Evolutionary conservation across 2,888 invertebrate species (phyloP), one percentile per base, ranked within the genome.

Genomic region (Dynastes maya): DNA sequence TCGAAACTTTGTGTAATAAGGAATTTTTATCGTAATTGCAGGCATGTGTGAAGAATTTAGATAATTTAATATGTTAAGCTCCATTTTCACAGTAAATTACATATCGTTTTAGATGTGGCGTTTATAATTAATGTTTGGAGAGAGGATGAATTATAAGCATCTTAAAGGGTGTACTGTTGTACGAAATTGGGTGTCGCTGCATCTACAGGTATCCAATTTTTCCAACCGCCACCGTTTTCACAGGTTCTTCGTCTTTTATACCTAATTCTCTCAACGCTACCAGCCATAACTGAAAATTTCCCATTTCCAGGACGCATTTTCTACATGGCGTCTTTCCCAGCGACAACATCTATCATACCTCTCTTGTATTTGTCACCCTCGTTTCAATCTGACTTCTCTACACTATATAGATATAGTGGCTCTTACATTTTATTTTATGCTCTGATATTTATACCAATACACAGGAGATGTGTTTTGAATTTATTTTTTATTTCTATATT

Each of bases 301-400:
- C 80, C 81, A 82, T 82, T 82, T 81, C 82, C 81, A 80, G 70
- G 71, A 76, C 74, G 68, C 79, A 78, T 81, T 82, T 81, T 78
- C 79, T 78, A 80, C 80, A 79, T 79, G 77, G 78, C 77, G 80
- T 80, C 79, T 79, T 81, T 80, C 80, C 76, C 80, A 79, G 72
- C 67, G 78, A 79, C 81, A 82, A 79, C 81, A 82, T 82, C 79
- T 78, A 82, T 82, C 82, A 81, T 82, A 77, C 79, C 45, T 77
- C 79, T 71, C 81, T 81, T 82, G 81, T 80, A 81, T 82, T 82
- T 81, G 81, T 82, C 82, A 81, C 81, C 76, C 81, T 76, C 75
- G 80, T 78, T 80, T 80, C 82, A 82, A 81, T 82, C 82, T 82
- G 77, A 74, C 63, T 79, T 77, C 68, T 58, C 78, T 81, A 70